Base-by-base conservation (phyloP, 2,113 vertebrate genomes). In the Aptenodytes patagonicus region DNA sequence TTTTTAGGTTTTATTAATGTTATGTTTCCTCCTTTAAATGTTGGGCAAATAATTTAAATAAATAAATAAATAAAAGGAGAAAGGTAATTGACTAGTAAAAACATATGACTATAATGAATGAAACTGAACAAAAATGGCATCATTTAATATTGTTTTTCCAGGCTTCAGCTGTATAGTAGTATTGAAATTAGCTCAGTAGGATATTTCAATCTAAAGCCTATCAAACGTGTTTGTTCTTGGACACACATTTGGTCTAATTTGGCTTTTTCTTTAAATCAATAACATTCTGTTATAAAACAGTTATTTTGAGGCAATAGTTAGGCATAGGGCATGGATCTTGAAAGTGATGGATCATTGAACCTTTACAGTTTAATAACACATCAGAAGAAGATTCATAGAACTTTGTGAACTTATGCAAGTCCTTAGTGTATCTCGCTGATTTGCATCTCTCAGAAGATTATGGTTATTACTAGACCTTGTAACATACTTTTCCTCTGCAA, bases 391-490 rank as follows among this genome's bases (percentile, higher is more conserved):
- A 66, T 57, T 68, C 58, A 57, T n/a, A 85, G 52, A 83, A 90
- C 36, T 95, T 95, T 69, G 62, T 69, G 52, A 86, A 75, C 75
- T 77, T 94, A 62, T 28, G 34, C 17, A 92, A 94, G 54, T 83
- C 76, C 82, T 89, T 88, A 24, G 29, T 95, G 19, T 47, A 61
- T 91, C 49, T 95, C 29, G 1, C 25, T 68, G 34, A 83, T 96
- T 97, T 95, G 78, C 88, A 93, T 91, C 55, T 86, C 90, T 92
- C 75, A 57, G 64, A 70, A 91, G 55, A 70, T 78, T 80, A 46
- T 44, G 46, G 32, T 85, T 92, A 88, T 95, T 96, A 83, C 79
- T 77, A 93, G 87, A 89, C 90, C 73, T 89, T 87, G 44, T 92
- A 76, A 90, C 44, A 70, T 19, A 83, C 40, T 88, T 88, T 76